A percentile compares a stretch with the other conserved stretches of the same genome.
Evolutionary conservation across 2,113 vertebrate genomes (phyloP).

Genomic region (Microtus ochrogaster): DNA sequence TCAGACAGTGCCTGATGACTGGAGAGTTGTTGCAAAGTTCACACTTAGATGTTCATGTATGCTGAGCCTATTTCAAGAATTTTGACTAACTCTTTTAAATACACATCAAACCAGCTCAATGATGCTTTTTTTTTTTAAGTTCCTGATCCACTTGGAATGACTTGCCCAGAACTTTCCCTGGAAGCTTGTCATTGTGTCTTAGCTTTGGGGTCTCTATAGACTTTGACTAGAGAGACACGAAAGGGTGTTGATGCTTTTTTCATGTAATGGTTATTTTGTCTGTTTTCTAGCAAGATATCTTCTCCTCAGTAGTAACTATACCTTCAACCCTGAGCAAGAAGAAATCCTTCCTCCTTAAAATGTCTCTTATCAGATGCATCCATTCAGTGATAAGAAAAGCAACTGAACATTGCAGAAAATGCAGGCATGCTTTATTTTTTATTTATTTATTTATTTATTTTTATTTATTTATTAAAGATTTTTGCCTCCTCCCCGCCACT

Average conservation of each 20-base stretch:
- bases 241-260: background rate
- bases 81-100: background rate
- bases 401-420: background rate
- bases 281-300: background rate
- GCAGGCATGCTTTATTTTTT: background rate
- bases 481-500: no score
- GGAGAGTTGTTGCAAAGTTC: fast-evolving
- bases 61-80: no score
- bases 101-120: fast-evolving
- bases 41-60: fast-evolving
- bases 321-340: background rate
- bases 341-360: background rate
- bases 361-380: background rate
- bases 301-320: background rate
- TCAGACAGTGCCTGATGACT: fast-evolving
- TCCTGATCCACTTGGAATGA: fast-evolving
- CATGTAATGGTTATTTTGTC: background rate
- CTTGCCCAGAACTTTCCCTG: background rate
- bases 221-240: background rate
- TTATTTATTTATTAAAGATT: no score
- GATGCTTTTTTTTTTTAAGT: fast-evolving
- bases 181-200: background rate
- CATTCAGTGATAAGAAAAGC: background rate
- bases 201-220: background rate
- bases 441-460: no score